Conservation (phyloP, 2,888 invertebrate genomes). For the Acronicta alni region DNA sequence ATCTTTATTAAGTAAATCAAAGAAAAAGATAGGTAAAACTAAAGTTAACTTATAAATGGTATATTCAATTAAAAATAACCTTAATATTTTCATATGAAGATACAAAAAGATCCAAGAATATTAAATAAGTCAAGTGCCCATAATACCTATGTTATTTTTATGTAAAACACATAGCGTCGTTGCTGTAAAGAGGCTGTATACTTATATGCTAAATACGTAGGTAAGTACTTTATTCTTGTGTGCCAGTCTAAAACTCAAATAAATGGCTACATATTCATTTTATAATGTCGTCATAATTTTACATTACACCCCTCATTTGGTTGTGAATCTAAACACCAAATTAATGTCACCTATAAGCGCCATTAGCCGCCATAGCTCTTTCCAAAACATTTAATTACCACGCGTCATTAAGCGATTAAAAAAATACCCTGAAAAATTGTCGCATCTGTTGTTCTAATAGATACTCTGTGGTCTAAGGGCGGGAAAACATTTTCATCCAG, state of each 20-base stretch:
- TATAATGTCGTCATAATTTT: conserved; percentile 23
- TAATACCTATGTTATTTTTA: not conserved
- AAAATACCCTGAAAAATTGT: conserved; percentile 48
- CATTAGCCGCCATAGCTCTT: conserved; percentile 49
- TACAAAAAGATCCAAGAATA: not conserved
- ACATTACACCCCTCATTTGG: conserved; percentile 36
- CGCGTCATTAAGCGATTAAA: conserved; percentile 54
- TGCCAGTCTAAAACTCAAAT: conserved; percentile 8
- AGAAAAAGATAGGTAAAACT: too few relatives aligned
- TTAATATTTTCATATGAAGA: not conserved
- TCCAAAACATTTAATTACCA: conserved; percentile 52
- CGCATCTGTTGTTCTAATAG: conserved; percentile 57
- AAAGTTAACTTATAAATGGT: too few relatives aligned
- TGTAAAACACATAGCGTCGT: not conserved
- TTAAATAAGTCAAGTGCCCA: not conserved
- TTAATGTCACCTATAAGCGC: conserved; percentile 47
- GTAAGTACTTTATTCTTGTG: not conserved
- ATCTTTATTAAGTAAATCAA: too few relatives aligned
- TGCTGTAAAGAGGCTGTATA: too few relatives aligned
- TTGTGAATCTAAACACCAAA: conserved; percentile 45
- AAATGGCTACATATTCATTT: conserved; percentile 22
- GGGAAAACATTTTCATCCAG: conserved; percentile 76
- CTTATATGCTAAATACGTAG: too few relatives aligned
- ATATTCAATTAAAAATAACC: not conserved
- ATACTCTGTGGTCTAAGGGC: conserved; percentile 74